Base-by-base conservation (phyloP, 2,888 invertebrate species). In the Cistogaster globosa region DNA sequence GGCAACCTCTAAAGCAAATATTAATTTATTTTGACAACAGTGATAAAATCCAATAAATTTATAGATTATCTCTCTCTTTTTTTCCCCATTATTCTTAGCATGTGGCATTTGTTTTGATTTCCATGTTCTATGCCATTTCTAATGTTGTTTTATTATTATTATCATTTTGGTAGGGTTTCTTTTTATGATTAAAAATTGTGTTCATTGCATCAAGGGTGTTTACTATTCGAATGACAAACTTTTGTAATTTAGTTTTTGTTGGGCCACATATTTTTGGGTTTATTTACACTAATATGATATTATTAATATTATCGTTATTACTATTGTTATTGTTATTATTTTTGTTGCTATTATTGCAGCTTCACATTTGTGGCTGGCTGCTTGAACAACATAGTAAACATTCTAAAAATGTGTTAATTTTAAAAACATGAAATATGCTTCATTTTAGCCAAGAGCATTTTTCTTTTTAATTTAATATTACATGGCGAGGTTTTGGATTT, bases 21-120 rank as follows among this genome's bases (percentile, higher is more conserved):
- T 38, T 20, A 77, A 71, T 77, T 60, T 78, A 57, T 83, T 82
- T 53, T 67, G 78, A 78, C 78, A 84, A 87, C 88, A 88, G 89
- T 88, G 90, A 89, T 90, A 90, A 90, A 90, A 90, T 88, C 89
- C 90, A 90, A 90, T 90, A 90, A 90, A 89, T 90, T 90, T 90
- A 87, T 88, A 87, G 75, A 69, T 55, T 74, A 62, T 72, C 75
- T 79, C 12, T 32, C 32, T 32, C 11, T 55, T 22, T 42, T 68
- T 32, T 32, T 6, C 55, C 32, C 32, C 12, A 60, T 77, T n/a
- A 32, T 45, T 75, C 69, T 86, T 74, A 74, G 74, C 80, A 55
- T 80, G 80, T 80, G 80, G 58, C 65, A 72, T 42, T 58, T 72
- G 71, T 57, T 77, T 71, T 83, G 42, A 72, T 58, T 55, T 71